Conservation (phyloP, 2,797 vertebrate species). For the Sylvia borin region DNA sequence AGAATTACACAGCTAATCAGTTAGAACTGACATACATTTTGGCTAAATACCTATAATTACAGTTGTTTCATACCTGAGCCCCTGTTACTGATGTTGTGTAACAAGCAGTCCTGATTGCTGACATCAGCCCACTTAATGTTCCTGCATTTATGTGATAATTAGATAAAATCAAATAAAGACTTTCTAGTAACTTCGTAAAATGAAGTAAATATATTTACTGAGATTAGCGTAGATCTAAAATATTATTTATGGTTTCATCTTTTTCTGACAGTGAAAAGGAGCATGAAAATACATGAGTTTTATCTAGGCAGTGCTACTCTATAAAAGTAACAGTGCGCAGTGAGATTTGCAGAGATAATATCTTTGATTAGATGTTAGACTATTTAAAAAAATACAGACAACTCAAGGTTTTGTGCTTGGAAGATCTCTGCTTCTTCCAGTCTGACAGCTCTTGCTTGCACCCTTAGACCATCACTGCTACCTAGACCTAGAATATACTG, state of each 20-base stretch:
- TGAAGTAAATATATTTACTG: slow-evolving; percentile 34
- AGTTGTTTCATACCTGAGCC: slow-evolving; percentile 78
- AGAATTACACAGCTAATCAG: slow-evolving; percentile 71
- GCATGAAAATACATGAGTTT: not conserved
- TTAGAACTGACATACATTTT: slow-evolving; percentile 74
- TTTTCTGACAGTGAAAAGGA: not conserved
- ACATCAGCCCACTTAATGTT: slow-evolving; percentile 73
- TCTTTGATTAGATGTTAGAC: not conserved
- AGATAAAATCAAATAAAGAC: slow-evolving; percentile 75
- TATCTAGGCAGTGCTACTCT: not conserved
- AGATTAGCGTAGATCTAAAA: slow-evolving; percentile 5
- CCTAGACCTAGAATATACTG: not conserved
- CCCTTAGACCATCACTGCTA: not conserved
- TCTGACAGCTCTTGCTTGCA: not conserved
- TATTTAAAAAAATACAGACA: not conserved
- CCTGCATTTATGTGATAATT: slow-evolving; percentile 70
- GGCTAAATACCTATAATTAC: slow-evolving; percentile 79
- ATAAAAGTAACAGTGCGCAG: not conserved
- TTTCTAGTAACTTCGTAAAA: slow-evolving; percentile 66
- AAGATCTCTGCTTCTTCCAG: not conserved
- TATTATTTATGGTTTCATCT: slow-evolving; percentile 27
- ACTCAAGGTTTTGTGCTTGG: not conserved
- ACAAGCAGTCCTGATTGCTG: slow-evolving; percentile 78
- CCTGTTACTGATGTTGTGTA: slow-evolving; percentile 76
- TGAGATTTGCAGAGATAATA: not conserved